Evolutionary conservation across 2,888 invertebrate species (phyloP), one percentile per base, ranked within the genome.

Genomic region (Mythimna loreyi): DNA sequence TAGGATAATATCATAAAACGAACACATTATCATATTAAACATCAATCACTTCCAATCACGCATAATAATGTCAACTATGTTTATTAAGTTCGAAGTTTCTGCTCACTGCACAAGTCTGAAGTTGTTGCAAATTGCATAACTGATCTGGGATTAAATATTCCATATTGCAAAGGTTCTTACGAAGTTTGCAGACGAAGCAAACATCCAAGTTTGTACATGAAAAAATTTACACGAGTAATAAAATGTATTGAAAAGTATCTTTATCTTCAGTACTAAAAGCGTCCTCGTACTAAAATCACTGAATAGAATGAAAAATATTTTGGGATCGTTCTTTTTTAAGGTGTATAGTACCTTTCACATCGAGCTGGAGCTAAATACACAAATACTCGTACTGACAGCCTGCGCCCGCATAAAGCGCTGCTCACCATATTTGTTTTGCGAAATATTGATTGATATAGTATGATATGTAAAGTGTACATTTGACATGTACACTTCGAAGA

Each of bases 11-110:
- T 52, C 19, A 9, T 47, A 57, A 6, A 2, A 28, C 23, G 11
- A 58, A 33, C 16, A 9, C 19, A 61, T 58, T 25, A 75, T 9
- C 49, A 55, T 59, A 63, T 53, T 77, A 6, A 23, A 36, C 59
- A 76, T 64, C 60, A 72, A 73, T 67, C 56, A 76, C n/a, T 60
- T 45, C 40, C 59, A 63, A 73, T 55, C 57, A 65, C 50, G 60
- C 53, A 61, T 64, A 64, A 33, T 57, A 67, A 67, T 72, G 53
- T 57, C 36, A 33, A 57, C 57, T 61, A 73, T 68, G 61, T 61
- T 72, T 75, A 81, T 70, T 65, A 75, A 78, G 68, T 81, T 78
- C 61, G 60, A 63, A 82, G 67, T 80, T 74, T 43, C 49, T 43
- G 40, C 61, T 68, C 52, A 59, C 58, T 62, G 58, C 76, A 65